Evolutionary conservation across 2,888 invertebrate species (phyloP).

Genomic region (Pristionchus maxplancki): DNA sequence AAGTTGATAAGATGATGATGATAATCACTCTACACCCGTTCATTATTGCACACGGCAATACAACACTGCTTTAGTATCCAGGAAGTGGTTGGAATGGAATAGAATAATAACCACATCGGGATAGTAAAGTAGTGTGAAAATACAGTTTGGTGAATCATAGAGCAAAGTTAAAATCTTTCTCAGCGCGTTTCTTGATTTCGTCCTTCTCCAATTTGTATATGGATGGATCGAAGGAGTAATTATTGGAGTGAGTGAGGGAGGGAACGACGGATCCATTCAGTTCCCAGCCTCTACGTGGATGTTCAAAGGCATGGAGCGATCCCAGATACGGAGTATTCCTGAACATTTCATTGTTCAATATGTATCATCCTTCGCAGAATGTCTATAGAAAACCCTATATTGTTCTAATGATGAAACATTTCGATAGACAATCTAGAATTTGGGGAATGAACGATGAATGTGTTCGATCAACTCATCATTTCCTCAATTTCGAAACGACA

Average conservation of each 20-base stretch:
- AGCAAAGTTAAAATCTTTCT: neutral
- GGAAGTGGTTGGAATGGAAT: neutral
- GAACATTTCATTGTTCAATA: neutral
- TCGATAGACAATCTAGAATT: too few relatives aligned
- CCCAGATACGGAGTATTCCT: slow-evolving; percentile 49
- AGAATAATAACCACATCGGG: neutral
- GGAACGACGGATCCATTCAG: slow-evolving; percentile 87
- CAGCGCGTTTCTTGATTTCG: slow-evolving; percentile 4
- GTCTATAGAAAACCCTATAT: neutral
- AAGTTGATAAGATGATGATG: neutral
- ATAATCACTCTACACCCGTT: slow-evolving; percentile 17
- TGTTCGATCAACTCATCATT: too few relatives aligned
- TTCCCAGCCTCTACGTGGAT: slow-evolving; percentile 81
- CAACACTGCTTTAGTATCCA: neutral
- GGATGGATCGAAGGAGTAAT: slow-evolving; percentile 78
- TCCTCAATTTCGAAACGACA: neutral
- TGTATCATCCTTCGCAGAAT: too few relatives aligned
- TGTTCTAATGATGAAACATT: neutral
- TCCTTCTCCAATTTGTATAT: neutral
- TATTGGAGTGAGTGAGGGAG: slow-evolving; percentile 90
- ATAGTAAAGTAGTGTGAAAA: neutral
- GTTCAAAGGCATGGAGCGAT: slow-evolving; percentile 9
- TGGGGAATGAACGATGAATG: neutral
- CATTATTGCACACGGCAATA: neutral
- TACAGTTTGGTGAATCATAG: neutral